Base-by-base conservation (phyloP, 1,140 invertebrate genomes). In the Vollenhovia emeryi region DNA sequence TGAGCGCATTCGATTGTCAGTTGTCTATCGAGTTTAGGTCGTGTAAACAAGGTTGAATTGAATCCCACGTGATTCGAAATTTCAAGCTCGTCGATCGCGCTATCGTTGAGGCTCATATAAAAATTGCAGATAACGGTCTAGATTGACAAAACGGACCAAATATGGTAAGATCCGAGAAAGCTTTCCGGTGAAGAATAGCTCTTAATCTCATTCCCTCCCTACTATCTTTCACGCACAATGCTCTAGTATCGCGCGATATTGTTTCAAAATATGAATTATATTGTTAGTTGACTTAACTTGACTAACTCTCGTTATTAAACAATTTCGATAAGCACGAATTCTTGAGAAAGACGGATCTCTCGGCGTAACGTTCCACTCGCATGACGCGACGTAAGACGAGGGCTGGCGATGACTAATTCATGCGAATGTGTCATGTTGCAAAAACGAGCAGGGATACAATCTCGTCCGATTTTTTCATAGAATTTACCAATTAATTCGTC, bases 1-100 rank as follows among this genome's bases (percentile, higher is more conserved):
- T 52, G 74, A 59, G 21, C 73, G 76, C 80, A 73, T 84, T 79
- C 62, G 79, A 76, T 86, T 86, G 83, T 74, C 71, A 75, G 59
- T 86, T 80, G 84, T 87, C 86, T 89, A 92, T 76, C 90, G 88
- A 86, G 88, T 90, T 87, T 91, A 73, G 86, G 64, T 76, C 71
- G 86, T 62, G 64, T 66, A 71, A 73, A 76, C 88, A 92, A 93
- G 91, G 89, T 88, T 87, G 87, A 84, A 88, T 88, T n/a, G n/a
- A n/a, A n/a, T n/a, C n/a, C n/a, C n/a, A n/a, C n/a, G n/a, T n/a
- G n/a, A n/a, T n/a, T n/a, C 43, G 11, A 36, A 36, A 43, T 71
- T 52, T 48, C 18, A 13, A 85, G 18, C 57, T 75, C 18, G 57
- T 75, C 18, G 57, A 48, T 48, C 55, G 11, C 30, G 13, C 4